Evolutionary conservation across 2,888 invertebrate genomes (phyloP), one percentile per base, ranked within the genome.

Genomic region (Corbicula japonica): DNA sequence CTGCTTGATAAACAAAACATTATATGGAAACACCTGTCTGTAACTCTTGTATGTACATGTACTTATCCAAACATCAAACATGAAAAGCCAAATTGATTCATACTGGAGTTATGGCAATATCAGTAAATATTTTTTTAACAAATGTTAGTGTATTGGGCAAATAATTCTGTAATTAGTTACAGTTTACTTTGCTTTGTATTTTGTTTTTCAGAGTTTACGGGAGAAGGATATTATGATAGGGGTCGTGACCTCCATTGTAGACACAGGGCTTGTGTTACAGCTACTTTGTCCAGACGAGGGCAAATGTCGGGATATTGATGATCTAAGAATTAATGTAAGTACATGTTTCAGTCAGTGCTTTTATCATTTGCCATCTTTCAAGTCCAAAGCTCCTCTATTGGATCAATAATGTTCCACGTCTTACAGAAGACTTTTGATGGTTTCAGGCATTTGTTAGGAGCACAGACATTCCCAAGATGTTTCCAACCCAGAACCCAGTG

Each of bases 241-340:
- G 3, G 87, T 90, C 26, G 92, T 94, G 28, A 81, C 88, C 10
- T 89, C 91, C 2, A 92, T 94, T 62, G 89, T 92, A 62, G 92
- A 92, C 4, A 88, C 89, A 41, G 94, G 94, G 21, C 87, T 94
- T 2, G 86, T 91, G 23, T 75, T 98, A 86, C 97, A 97, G 94
- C 96, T 98, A 30, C 94, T 98, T 62, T 98, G 97, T 94, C 96
- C 97, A 74, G 96, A 97, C 76, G 96, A 96, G 83, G 96, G 96
- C 66, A 95, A 95, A 85, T 96, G 96, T 56, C 95, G 97, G 93
- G 96, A 97, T 94, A 96, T 98, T 62, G 96, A 97, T 66, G 97
- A 98, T 93, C 95, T 98, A 85, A 96, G 96, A 93, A 96, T 98
- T 75, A 97, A 97, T 95, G 98, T 97, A 94, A 92, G 91, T 83